Conservation (phyloP, 2,797 vertebrate species). For the Siniperca undulata region DNA sequence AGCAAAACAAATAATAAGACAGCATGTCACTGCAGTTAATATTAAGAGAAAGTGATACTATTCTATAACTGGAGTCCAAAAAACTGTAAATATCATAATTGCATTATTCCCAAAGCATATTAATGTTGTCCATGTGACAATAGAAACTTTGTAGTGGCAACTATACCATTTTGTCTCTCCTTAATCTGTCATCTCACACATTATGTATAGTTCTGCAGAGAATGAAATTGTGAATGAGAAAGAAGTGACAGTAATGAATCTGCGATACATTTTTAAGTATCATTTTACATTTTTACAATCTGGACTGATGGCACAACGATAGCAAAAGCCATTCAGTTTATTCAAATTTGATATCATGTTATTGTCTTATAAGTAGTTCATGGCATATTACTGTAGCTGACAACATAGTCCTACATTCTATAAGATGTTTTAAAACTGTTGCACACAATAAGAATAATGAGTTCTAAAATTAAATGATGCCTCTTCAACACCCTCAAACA, state of each 20-base stretch:
- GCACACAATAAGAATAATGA: not conserved
- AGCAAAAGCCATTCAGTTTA: not conserved
- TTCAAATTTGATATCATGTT: slow-evolving; percentile 15
- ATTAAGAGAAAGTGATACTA: slow-evolving; percentile 6
- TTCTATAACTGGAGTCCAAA: not conserved
- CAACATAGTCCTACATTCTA: not conserved
- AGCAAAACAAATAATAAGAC: slow-evolving; percentile 16
- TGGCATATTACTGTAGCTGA: slow-evolving; percentile 3
- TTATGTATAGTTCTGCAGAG: not conserved
- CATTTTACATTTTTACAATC: slow-evolving; percentile 28
- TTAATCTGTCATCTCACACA: slow-evolving; percentile 15
- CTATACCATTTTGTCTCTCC: not conserved
- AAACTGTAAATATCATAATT: not conserved
- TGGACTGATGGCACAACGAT: not conserved
- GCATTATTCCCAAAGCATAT: slow-evolving; percentile 9
- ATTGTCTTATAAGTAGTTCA: slow-evolving; percentile 19
- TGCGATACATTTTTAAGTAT: slow-evolving; percentile 4
- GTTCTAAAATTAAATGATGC: not conserved
- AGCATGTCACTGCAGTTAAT: slow-evolving; percentile 15
- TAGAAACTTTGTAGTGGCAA: not conserved
- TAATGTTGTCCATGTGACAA: not conserved
- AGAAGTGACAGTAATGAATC: slow-evolving; percentile 9
- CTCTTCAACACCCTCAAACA: not conserved
- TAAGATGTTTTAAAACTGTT: slow-evolving; percentile 11
- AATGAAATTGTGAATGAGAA: slow-evolving; percentile 9